These are phyloP conservation scores for Hoplostethus mediterraneus DNA, from an alignment of 2,797 vertebrate genomes.

Conservation along the genomic window DNA sequence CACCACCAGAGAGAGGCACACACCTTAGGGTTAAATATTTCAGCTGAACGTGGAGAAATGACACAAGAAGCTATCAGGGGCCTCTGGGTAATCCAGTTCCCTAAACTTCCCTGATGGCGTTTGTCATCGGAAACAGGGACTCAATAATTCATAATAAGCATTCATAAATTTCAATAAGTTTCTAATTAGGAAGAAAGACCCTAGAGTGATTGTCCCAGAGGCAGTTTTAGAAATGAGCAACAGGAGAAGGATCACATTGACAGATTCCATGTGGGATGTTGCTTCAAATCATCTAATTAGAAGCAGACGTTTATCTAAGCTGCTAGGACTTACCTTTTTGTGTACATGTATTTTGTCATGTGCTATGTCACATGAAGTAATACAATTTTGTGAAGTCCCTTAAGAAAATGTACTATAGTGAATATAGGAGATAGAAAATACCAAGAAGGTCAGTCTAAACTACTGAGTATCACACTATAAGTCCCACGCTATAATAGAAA, in stretches of 20 bases:
- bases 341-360: too few relatives aligned
- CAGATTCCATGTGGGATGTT: constrained; percentile 66
- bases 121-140: constrained; percentile 54
- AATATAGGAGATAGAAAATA: background rate
- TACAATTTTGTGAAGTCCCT: background rate
- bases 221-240: constrained; percentile 41
- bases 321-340: background rate
- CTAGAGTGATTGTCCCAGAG: constrained; percentile 66
- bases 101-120: constrained; percentile 48
- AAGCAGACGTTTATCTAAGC: constrained; percentile 55
- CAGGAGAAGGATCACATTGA: constrained; percentile 62
- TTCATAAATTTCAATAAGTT: constrained; percentile 71
- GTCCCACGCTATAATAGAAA: too few relatives aligned
- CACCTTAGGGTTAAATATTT: constrained; percentile 24
- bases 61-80: constrained; percentile 1
- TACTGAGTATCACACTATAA: too few relatives aligned
- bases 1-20: constrained; percentile 68
- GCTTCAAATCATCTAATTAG: constrained; percentile 73
- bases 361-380: too few relatives aligned
- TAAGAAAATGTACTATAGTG: background rate
- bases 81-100: constrained; percentile 33
- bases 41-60: background rate
- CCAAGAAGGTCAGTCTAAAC: too few relatives aligned
- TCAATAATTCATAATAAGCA: constrained; percentile 68
- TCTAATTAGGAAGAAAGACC: constrained; percentile 67